Evolutionary conservation across 2,113 vertebrate species (phyloP).

Genomic region (Aldabrachelys gigantea): DNA sequence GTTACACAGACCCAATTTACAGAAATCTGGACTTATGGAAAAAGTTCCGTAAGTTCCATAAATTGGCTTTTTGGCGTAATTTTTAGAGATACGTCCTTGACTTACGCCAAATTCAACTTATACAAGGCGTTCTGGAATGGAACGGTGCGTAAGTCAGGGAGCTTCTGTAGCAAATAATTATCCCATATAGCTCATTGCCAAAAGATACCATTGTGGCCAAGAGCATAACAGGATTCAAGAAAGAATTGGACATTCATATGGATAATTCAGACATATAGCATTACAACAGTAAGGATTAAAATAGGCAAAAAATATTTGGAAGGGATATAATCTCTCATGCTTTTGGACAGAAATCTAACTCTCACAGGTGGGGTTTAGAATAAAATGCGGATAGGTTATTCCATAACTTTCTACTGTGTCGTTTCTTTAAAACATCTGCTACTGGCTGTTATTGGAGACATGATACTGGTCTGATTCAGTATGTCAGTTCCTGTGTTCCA

Average conservation of each 20-base stretch:
- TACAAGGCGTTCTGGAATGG: too few species aligned
- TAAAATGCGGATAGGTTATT: not conserved
- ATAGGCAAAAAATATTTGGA: not conserved
- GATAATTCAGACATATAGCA: not conserved
- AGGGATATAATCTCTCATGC: not conserved
- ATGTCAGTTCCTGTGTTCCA: not conserved
- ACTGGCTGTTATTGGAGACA: not conserved
- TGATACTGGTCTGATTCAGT: not conserved
- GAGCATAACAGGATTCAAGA: not conserved
- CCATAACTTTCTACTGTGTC: not conserved
- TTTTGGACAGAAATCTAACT: not conserved
- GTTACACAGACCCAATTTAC: too few species aligned
- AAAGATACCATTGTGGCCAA: not conserved
- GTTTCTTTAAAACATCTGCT: not conserved
- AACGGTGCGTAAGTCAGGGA: too few species aligned
- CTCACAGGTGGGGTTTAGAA: conserved; percentile 1
- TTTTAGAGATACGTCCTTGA: too few species aligned
- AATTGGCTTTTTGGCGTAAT: too few species aligned
- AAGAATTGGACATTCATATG: not conserved
- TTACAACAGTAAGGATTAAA: not conserved
- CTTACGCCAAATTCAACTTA: too few species aligned
- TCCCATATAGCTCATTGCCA: not conserved
- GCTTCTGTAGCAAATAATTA: not conserved
- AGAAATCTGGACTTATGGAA: too few species aligned
- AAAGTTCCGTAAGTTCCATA: too few species aligned